A percentile compares a stretch with the other conserved stretches of the same genome.
Conservation (phyloP, 2,888 invertebrate species). For the Rhogogaster chlorosoma region DNA sequence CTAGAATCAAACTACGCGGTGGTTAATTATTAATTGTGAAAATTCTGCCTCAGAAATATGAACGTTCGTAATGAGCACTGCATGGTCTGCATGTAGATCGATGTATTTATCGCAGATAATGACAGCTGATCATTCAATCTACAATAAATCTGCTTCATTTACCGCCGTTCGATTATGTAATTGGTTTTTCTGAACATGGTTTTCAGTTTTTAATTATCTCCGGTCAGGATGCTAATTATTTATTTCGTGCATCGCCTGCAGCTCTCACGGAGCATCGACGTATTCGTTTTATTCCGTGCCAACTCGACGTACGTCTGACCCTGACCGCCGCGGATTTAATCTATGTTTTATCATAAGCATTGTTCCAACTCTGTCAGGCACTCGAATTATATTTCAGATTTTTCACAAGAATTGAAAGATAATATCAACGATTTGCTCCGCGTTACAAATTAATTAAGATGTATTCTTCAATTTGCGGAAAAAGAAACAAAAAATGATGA, state of each 20-base stretch:
- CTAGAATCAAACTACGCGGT: background rate
- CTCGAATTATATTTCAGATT: no score
- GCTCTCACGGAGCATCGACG: background rate
- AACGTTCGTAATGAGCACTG: background rate
- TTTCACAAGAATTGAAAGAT: no score
- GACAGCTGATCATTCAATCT: background rate
- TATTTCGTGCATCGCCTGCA: background rate
- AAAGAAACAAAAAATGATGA: no score
- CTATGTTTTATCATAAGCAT: no score
- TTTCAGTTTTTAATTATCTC: background rate
- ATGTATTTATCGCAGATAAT: background rate
- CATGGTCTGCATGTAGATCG: background rate
- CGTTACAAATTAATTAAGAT: no score
- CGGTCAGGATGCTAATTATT: background rate
- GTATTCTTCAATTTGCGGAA: no score
- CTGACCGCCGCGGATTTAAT: no score
- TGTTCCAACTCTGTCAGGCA: no score
- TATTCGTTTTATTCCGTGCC: background rate
- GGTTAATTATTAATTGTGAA: background rate
- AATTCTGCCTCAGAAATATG: background rate
- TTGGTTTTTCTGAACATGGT: background rate
- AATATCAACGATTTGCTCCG: no score
- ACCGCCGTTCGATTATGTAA: background rate
- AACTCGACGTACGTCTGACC: no score
- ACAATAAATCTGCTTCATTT: background rate